phyloP scores from a whole-genome alignment of 2,888 invertebrate species.

The Schrankia costaestrigalis region DNA sequence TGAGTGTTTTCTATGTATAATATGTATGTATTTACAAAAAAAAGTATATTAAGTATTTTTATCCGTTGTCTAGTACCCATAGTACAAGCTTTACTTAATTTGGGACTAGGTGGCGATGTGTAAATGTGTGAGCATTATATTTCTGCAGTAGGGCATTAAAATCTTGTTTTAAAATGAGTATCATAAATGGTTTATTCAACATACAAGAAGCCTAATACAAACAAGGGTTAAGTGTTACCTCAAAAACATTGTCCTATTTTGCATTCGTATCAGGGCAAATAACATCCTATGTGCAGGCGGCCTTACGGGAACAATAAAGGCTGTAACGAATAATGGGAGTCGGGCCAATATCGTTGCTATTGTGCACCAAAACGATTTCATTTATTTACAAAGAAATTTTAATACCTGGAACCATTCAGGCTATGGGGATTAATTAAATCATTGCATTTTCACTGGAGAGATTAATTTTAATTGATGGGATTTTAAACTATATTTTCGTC shows the following conservation, averaged over 20 bases:
- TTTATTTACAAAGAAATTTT: conserved; percentile 3
- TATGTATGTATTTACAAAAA: no score
- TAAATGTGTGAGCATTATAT: no score
- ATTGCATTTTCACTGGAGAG: conserved; percentile 12
- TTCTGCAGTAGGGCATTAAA: no score
- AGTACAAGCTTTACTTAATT: no score
- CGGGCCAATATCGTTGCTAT: conserved; percentile 7
- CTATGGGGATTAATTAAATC: conserved; percentile 16
- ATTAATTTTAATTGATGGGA: conserved; percentile 16
- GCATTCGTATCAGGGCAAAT: conserved; percentile 9
- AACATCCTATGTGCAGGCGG: conserved; percentile 5
- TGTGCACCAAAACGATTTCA: conserved; percentile 6
- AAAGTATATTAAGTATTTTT: no score
- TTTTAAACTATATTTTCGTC: background rate
- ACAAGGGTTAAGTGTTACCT: background rate
- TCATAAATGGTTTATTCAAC: no score
- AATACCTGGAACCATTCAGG: conserved; percentile 11
- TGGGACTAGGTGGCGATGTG: no score
- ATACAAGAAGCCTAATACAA: no score
- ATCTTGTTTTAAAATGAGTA: no score
- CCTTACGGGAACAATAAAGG: conserved; percentile 10
- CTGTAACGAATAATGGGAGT: conserved; percentile 9
- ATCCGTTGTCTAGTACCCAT: no score
- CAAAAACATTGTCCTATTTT: conserved; percentile 4
- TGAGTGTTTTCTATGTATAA: no score